Percentiles rank a stretch among this genome's conserved stretches.
phyloP scores from a whole-genome alignment of 2,113 vertebrate species.

The Nyctibius bracteatus region DNA sequence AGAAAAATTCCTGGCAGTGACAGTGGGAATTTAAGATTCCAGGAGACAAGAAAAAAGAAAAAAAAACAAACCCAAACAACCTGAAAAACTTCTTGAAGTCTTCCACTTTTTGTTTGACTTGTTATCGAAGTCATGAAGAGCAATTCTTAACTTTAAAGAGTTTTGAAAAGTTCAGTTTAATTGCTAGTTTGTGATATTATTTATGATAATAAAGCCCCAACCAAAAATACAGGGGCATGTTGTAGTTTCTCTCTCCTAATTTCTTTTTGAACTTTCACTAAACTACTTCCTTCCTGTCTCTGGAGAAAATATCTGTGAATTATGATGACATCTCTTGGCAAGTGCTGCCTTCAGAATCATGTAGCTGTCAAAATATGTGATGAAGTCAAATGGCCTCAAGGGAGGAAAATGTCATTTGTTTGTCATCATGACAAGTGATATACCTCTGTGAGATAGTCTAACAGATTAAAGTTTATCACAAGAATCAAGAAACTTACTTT shows the following conservation, averaged over 20 bases:
- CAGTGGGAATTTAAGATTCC: background rate
- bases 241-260: background rate
- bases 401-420: constrained; percentile 47
- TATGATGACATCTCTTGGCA: constrained; percentile 49
- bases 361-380: constrained; percentile 60
- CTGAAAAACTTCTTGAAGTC: background rate
- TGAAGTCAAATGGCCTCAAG: constrained; percentile 60
- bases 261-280: constrained; percentile 14
- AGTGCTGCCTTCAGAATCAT: constrained; percentile 33
- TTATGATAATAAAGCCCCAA: background rate
- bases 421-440: constrained; percentile 51
- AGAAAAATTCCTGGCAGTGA: background rate
- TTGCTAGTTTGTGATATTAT: background rate
- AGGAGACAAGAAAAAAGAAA: background rate
- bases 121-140: background rate
- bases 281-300: constrained; percentile 23
- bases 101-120: background rate
- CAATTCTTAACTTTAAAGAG: background rate
- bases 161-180: background rate
- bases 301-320: constrained; percentile 38
- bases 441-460: constrained; percentile 8
- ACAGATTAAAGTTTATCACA: constrained; percentile 43
- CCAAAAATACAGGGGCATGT: background rate
- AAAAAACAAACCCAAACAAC: background rate
- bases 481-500: constrained; percentile 26